Conservation (phyloP, 1,140 invertebrate species). For the Cotesia vestalis region DNA sequence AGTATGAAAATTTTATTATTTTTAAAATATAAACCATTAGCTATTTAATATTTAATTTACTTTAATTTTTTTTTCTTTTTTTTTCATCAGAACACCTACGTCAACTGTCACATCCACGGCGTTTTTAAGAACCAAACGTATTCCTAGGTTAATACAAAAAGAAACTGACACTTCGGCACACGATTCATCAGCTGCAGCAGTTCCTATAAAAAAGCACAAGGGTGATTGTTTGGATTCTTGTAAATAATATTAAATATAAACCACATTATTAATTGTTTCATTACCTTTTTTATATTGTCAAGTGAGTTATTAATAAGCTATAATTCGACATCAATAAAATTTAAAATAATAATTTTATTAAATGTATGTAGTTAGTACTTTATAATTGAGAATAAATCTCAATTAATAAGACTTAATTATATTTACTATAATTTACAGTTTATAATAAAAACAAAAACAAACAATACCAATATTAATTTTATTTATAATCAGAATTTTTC, state of each 20-base stretch:
- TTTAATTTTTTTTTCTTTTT: constrained; percentile 21
- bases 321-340: constrained; percentile 47
- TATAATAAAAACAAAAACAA: too few species aligned
- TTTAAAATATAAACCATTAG: background rate
- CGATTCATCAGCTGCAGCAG: constrained; percentile 46
- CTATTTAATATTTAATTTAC: constrained; percentile 7
- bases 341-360: constrained; percentile 50
- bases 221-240: constrained; percentile 59
- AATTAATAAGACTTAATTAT: too few species aligned
- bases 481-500: too few species aligned
- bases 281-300: constrained; percentile 42
- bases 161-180: constrained; percentile 48
- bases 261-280: constrained; percentile 49
- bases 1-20: constrained; percentile 11
- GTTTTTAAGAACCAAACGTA: constrained; percentile 59
- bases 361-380: constrained; percentile 55
- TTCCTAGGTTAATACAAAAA: constrained; percentile 55
- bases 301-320: constrained; percentile 45
- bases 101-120: constrained; percentile 49
- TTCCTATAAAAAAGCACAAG: constrained; percentile 56
- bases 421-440: too few species aligned
- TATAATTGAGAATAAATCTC: constrained; percentile 48
- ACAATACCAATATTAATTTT: too few species aligned
- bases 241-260: constrained; percentile 56
- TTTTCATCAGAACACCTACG: constrained; percentile 47